phyloP scores from a whole-genome alignment of 2,888 invertebrate genomes.

The Drosophila seclusa region DNA sequence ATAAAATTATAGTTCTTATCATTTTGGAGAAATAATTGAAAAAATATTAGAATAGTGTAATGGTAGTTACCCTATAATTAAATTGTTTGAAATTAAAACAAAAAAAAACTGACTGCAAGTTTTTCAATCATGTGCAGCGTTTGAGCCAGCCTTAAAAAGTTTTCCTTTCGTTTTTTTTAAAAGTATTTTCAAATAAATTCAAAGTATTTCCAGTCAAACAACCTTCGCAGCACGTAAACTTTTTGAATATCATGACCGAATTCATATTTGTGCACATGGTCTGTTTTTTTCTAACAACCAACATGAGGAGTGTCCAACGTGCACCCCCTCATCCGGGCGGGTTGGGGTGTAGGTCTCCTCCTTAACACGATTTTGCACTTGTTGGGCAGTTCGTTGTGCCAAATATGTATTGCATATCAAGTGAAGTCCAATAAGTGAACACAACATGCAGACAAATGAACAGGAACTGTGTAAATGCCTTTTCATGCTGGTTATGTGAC shows the following conservation, averaged over 20 bases:
- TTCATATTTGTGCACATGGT: slow-evolving; percentile 46
- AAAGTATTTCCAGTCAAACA: slow-evolving; percentile 21
- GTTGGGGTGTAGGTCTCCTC: neutral
- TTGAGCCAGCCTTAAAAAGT: no score
- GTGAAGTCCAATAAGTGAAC: slow-evolving; percentile 55
- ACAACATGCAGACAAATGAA: slow-evolving; percentile 49
- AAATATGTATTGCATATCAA: slow-evolving; percentile 69
- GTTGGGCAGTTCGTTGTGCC: slow-evolving; percentile 47
- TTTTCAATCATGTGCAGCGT: neutral
- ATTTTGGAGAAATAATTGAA: neutral
- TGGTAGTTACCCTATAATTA: neutral
- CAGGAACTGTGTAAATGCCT: slow-evolving; percentile 67
- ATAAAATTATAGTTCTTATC: neutral
- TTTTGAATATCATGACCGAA: slow-evolving; percentile 28
- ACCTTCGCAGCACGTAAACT: slow-evolving; percentile 37
- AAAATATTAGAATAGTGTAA: neutral
- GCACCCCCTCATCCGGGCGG: neutral
- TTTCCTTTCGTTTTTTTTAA: slow-evolving; percentile 8
- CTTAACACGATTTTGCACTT: slow-evolving; percentile 74
- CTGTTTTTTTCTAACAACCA: slow-evolving; percentile 5
- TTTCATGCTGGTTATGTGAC: slow-evolving; percentile 61
- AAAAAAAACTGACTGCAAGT: neutral
- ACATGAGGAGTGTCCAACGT: slow-evolving; percentile 4
- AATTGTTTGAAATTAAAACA: neutral
- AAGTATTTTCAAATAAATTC: neutral